A percentile compares a stretch with the other conserved stretches of the same genome.
phyloP scores from a whole-genome alignment of 2,888 invertebrate genomes.

The Zeuzera pyrina region DNA sequence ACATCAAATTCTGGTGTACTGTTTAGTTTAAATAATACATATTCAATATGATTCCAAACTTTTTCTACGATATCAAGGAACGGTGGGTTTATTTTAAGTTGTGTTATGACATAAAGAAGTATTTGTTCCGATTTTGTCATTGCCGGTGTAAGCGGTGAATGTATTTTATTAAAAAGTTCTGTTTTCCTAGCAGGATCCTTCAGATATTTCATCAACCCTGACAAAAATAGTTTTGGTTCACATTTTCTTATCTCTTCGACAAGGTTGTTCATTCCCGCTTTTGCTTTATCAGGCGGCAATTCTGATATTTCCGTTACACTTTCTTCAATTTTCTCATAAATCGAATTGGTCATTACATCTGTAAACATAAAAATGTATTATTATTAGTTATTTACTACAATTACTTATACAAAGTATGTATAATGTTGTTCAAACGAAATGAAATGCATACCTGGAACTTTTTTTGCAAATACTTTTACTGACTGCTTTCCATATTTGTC shows the following conservation, averaged over 20 bases:
- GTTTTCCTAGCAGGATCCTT: slow-evolving; percentile 37
- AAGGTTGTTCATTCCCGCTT: slow-evolving; percentile 32
- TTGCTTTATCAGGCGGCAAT: slow-evolving; percentile 23
- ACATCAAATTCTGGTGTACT: slow-evolving; percentile 42
- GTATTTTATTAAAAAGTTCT: slow-evolving; percentile 36
- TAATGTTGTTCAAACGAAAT: not conserved
- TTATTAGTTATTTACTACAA: not conserved
- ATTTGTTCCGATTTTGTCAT: slow-evolving; percentile 56
- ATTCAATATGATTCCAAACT: slow-evolving; percentile 44
- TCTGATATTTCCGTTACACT: slow-evolving; percentile 27
- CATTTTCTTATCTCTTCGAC: slow-evolving; percentile 31
- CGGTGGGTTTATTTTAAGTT: slow-evolving; percentile 24
- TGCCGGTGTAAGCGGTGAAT: slow-evolving; percentile 33
- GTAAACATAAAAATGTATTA: not conserved
- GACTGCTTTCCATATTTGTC: slow-evolving; percentile 34
- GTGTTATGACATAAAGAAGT: slow-evolving; percentile 38
- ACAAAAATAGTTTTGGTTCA: slow-evolving; percentile 31
- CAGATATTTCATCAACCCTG: slow-evolving; percentile 40
- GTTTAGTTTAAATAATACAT: slow-evolving; percentile 45
- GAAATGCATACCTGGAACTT: slow-evolving; percentile 33
- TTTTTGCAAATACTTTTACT: slow-evolving; percentile 22
- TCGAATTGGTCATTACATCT: not conserved
- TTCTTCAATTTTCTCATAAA: slow-evolving; percentile 30
- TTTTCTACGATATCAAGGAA: slow-evolving; percentile 28
- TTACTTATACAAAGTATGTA: not conserved